Conservation (phyloP, 2,113 vertebrate species). For the Rhinopithecus roxellana region DNA sequence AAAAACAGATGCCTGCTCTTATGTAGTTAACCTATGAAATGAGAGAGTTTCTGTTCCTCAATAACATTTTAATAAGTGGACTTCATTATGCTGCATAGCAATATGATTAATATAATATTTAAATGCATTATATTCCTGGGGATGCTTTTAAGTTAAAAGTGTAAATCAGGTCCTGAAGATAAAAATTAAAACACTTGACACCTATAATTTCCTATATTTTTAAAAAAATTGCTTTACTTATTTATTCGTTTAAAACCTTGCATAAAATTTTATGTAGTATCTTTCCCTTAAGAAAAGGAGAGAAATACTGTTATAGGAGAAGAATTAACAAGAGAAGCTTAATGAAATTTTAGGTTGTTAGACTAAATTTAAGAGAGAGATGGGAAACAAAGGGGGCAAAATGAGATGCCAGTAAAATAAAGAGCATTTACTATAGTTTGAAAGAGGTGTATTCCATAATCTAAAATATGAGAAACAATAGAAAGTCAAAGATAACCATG, state of each 20-base stretch:
- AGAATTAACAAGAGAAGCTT: background rate
- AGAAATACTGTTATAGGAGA: background rate
- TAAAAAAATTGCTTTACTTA: background rate
- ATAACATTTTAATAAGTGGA: slow-evolving; percentile 45
- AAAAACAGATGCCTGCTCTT: background rate
- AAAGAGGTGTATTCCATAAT: background rate
- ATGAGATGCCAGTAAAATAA: background rate
- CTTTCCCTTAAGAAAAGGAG: background rate
- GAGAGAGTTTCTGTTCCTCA: background rate
- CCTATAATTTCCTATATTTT: background rate
- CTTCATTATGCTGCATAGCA: slow-evolving; percentile 30
- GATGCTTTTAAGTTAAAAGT: slow-evolving; percentile 41
- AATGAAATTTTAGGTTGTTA: background rate
- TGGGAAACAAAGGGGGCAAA: background rate
- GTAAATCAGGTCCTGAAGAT: slow-evolving; percentile 31
- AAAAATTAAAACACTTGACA: background rate
- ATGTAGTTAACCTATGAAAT: slow-evolving; percentile 18
- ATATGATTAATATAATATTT: slow-evolving; percentile 4
- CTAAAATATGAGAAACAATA: background rate
- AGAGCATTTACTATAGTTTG: background rate
- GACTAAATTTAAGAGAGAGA: background rate
- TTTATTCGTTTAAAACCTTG: background rate
- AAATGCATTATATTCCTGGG: background rate
- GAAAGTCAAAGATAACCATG: background rate
- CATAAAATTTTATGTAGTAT: background rate